phyloP scores from a whole-genome alignment of 2,113 vertebrate genomes.

The Siphamia tubifer region DNA sequence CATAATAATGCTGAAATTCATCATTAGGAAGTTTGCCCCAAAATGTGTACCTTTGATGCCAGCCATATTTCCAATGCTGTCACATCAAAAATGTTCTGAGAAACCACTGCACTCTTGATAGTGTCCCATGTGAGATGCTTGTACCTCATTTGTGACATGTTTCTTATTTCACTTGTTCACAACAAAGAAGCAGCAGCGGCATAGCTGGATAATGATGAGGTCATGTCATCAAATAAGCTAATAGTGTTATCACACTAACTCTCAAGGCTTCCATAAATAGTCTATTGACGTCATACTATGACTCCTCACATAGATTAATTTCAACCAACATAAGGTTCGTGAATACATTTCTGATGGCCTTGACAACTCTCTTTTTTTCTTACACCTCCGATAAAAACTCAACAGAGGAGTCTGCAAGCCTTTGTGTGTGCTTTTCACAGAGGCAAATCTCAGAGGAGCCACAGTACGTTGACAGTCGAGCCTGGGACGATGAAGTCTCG shows the following conservation, averaged over 20 bases:
- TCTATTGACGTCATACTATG: slow-evolving; percentile 50
- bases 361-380: slow-evolving; percentile 60
- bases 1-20: slow-evolving; percentile 10
- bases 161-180: slow-evolving; percentile 47
- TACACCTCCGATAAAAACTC: slow-evolving; percentile 60
- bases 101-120: slow-evolving; percentile 48
- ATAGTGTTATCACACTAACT: slow-evolving; percentile 29
- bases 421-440: slow-evolving; percentile 63
- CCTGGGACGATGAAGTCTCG: slow-evolving; percentile 46
- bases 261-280: slow-evolving; percentile 60
- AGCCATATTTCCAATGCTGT: slow-evolving; percentile 61
- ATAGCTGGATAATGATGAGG: slow-evolving; percentile 36
- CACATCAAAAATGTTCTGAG: slow-evolving; percentile 70
- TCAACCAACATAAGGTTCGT: slow-evolving; percentile 45
- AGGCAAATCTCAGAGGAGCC: slow-evolving; percentile 66
- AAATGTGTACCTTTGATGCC: slow-evolving; percentile 60
- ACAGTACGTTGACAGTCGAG: slow-evolving; percentile 55
- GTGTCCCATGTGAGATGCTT: slow-evolving; percentile 46
- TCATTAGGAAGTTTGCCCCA: slow-evolving; percentile 42
- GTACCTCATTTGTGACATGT: slow-evolving; percentile 53
- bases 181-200: slow-evolving; percentile 31
- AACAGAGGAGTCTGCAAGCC: slow-evolving; percentile 46
- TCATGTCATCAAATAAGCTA: slow-evolving; percentile 46
- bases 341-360: slow-evolving; percentile 54
- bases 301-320: slow-evolving; percentile 46